These are phyloP conservation scores for Tragelaphus oryx DNA, from an alignment of 2,797 vertebrate species.

Conservation along the genomic window DNA sequence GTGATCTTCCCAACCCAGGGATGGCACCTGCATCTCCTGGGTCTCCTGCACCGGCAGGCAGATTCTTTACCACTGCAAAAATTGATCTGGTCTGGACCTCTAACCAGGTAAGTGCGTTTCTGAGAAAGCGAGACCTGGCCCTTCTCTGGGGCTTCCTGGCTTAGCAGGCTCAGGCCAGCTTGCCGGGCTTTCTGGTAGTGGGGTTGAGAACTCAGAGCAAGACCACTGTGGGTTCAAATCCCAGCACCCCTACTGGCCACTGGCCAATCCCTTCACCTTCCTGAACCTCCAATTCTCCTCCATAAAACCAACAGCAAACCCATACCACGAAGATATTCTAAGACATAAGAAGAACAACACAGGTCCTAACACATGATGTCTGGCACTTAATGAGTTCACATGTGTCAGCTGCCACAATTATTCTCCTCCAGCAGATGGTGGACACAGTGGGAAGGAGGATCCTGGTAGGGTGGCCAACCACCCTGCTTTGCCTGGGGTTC, in stretches of 20 bases:
- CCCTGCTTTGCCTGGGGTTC: neutral
- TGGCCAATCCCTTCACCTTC: neutral
- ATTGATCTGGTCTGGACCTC: neutral
- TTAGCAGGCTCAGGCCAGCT: neutral
- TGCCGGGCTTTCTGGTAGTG: neutral
- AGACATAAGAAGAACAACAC: accelerated
- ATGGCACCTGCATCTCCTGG: neutral
- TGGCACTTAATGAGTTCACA: neutral
- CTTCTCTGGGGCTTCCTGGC: neutral
- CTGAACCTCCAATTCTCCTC: neutral
- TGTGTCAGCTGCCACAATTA: accelerated
- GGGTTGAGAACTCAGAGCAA: neutral
- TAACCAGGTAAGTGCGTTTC: neutral
- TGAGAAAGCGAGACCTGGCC: neutral
- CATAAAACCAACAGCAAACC: neutral
- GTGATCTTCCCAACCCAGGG: neutral
- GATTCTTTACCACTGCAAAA: neutral
- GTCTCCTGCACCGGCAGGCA: neutral
- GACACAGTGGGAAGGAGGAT: neutral
- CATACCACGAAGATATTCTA: too few relatives aligned
- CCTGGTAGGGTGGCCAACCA: neutral
- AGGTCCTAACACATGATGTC: neutral
- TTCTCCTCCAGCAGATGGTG: accelerated
- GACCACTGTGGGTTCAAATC: neutral
- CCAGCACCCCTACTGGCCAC: too few relatives aligned